Conservation (phyloP, 1,140 invertebrate genomes). For the Heterodera schachtii region DNA sequence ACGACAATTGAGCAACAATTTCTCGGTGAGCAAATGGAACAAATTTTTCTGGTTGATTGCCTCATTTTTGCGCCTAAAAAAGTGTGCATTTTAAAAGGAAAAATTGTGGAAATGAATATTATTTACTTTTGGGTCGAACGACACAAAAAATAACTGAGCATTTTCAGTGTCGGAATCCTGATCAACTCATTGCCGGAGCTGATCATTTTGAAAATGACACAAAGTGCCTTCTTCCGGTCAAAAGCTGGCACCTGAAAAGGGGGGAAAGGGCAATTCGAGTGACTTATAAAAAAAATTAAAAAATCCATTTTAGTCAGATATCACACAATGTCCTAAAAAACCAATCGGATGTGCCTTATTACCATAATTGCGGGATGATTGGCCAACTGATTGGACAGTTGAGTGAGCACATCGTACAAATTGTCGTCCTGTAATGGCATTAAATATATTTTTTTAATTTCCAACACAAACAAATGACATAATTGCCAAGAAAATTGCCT, state of each 20-base stretch:
- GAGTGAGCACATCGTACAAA: constrained; percentile 92
- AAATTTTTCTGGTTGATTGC: constrained; percentile 97
- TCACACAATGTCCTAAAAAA: too few species aligned
- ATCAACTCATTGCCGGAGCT: constrained; percentile 92
- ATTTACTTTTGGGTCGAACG: constrained; percentile 87
- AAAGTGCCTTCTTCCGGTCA: constrained; percentile 91
- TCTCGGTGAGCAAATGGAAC: constrained; percentile 90
- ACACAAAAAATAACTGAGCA: constrained; percentile 89
- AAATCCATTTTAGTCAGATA: neutral
- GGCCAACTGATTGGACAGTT: constrained; percentile 92
- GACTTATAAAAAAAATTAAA: neutral
- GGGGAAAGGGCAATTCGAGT: neutral
- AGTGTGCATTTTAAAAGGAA: constrained; percentile 25
- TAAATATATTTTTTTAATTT: neutral
- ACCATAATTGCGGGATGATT: constrained; percentile 94
- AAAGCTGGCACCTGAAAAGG: constrained; percentile 81
- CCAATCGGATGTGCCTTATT: too few species aligned
- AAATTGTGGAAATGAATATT: constrained; percentile 59
- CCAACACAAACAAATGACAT: neutral
- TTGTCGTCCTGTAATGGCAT: constrained; percentile 84
- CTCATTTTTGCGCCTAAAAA: constrained; percentile 87
- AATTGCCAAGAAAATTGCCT: too few species aligned
- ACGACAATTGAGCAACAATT: constrained; percentile 79
- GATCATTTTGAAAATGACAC: constrained; percentile 91
- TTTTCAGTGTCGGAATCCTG: constrained; percentile 88